phyloP scores from a whole-genome alignment of 1,140 invertebrate genomes.

The Drosophila pectinifera region DNA sequence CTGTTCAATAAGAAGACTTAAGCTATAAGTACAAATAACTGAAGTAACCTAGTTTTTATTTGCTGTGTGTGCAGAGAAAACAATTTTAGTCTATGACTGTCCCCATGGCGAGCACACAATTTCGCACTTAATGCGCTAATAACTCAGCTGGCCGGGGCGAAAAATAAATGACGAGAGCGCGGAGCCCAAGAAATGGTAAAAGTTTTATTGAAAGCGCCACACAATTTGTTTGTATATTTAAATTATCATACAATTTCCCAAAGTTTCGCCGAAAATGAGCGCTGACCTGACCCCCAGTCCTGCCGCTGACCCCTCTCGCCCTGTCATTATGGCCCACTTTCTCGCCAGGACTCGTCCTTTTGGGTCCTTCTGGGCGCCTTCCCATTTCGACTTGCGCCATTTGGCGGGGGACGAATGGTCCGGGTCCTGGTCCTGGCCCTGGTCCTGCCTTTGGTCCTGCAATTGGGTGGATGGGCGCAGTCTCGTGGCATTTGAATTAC shows the following conservation, averaged over 20 bases:
- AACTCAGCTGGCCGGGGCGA: constrained; percentile 57
- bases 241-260: constrained; percentile 80
- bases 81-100: constrained; percentile 39
- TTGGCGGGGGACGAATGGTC: constrained; percentile 27
- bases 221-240: constrained; percentile 84
- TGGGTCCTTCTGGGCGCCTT: constrained; percentile 32
- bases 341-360: constrained; percentile 14
- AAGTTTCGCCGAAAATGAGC: constrained; percentile 69
- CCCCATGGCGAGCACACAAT: constrained; percentile 40
- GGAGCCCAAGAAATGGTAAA: constrained; percentile 72
- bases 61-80: constrained; percentile 4
- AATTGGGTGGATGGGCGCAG: constrained; percentile 18
- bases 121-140: constrained; percentile 75
- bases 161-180: constrained; percentile 16
- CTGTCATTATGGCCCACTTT: constrained; percentile 27
- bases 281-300: constrained; percentile 32
- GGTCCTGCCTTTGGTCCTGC: not conserved
- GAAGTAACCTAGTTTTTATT: not conserved
- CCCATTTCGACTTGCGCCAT: constrained; percentile 64
- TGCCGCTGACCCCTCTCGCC: not conserved
- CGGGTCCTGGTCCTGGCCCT: not conserved
- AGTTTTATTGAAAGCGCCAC: constrained; percentile 83
- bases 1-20: no score
- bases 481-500: constrained; percentile 73
- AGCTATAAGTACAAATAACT: not conserved